Conservation (phyloP, 2,797 vertebrate genomes). For the Mormyrops attenuatus region DNA sequence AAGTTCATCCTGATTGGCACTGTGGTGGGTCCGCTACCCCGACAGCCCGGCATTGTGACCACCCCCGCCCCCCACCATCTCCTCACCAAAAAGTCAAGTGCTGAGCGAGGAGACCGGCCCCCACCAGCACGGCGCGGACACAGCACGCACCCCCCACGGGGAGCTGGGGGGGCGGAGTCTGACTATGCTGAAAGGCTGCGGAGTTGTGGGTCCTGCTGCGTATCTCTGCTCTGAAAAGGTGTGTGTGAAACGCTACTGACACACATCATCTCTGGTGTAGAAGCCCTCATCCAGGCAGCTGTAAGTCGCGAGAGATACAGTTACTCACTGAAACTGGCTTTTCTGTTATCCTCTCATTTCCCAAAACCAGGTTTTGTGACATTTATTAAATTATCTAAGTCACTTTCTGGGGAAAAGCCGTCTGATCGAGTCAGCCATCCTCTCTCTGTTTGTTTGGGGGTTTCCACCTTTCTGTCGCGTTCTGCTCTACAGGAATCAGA, state of each 20-base stretch:
- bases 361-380: background rate
- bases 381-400: background rate
- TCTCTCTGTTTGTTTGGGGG: background rate
- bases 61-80: background rate
- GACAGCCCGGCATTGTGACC: background rate
- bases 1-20: background rate
- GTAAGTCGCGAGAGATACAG: background rate
- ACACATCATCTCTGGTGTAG: background rate
- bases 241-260: background rate
- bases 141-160: background rate
- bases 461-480: background rate
- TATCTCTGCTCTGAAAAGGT: background rate
- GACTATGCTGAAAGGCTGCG: background rate
- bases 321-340: background rate
- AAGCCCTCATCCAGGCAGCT: background rate
- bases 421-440: background rate
- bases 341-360: background rate
- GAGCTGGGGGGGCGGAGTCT: background rate
- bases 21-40: background rate
- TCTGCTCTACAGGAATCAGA: background rate
- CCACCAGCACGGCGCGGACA: background rate
- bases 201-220: background rate
- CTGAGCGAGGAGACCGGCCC: background rate
- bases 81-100: background rate
- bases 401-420: background rate